A percentile compares a stretch with the other conserved stretches of the same genome.
Evolutionary conservation across 2,888 invertebrate genomes (phyloP).

Genomic region (Lordiphosa fenestrarum): DNA sequence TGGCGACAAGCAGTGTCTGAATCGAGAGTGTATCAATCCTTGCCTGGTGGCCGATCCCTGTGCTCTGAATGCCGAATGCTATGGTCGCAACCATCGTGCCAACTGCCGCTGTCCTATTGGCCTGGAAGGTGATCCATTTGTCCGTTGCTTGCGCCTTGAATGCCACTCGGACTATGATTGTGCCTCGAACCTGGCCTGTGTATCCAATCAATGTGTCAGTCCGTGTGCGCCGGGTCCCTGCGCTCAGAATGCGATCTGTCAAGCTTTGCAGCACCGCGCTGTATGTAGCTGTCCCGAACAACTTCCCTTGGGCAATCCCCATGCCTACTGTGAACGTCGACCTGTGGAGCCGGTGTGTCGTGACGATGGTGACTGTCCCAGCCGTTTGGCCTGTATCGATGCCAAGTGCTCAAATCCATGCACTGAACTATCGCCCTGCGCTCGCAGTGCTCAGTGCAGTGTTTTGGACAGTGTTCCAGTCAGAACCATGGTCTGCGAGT

Average conservation of each 20-base stretch:
- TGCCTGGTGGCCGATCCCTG: constrained; percentile 90
- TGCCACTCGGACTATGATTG: constrained; percentile 91
- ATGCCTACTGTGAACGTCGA: constrained; percentile 86
- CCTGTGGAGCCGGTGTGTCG: constrained; percentile 85
- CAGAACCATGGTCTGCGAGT: constrained; percentile 92
- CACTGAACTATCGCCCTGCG: constrained; percentile 87
- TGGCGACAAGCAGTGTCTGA: constrained; percentile 90
- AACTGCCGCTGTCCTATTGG: constrained; percentile 90
- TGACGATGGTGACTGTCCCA: constrained; percentile 90
- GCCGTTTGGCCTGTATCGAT: constrained; percentile 89
- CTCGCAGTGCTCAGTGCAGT: constrained; percentile 87
- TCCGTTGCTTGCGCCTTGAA: constrained; percentile 88
- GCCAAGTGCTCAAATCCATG: constrained; percentile 91
- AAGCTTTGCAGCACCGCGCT: constrained; percentile 89
- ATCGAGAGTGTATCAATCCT: constrained; percentile 90
- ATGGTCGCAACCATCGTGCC: constrained; percentile 88
- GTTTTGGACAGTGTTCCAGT: constrained; percentile 93
- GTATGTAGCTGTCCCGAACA: constrained; percentile 91
- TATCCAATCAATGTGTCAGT: constrained; percentile 87
- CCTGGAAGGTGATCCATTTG: constrained; percentile 89
- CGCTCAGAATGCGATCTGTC: constrained; percentile 91
- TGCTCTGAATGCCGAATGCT: constrained; percentile 91
- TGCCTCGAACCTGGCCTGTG: constrained; percentile 87
- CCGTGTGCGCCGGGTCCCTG: constrained; percentile 90
- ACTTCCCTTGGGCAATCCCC: constrained; percentile 89